Evolutionary conservation across 2,113 vertebrate genomes (phyloP).

Genomic region (Miniopterus natalensis): DNA sequence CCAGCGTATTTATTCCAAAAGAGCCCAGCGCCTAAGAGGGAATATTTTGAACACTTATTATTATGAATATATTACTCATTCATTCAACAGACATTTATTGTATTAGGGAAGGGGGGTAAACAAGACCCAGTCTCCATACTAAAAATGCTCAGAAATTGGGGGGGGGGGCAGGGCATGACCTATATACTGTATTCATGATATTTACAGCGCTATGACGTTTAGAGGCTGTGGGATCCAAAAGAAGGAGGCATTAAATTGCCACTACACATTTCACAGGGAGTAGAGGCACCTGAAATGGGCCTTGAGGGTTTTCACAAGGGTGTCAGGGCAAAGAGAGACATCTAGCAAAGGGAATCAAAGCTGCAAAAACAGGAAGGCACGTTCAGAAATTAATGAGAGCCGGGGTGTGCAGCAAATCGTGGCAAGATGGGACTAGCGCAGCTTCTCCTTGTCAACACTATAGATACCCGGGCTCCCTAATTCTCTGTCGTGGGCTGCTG

Average conservation of each 20-base stretch:
- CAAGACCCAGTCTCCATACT: neutral
- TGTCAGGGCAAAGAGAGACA: neutral
- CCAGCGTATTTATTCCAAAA: neutral
- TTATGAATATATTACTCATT: neutral
- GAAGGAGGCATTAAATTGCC: neutral
- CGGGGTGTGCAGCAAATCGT: fast-evolving
- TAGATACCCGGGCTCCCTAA: too few relatives aligned
- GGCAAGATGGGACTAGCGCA: neutral
- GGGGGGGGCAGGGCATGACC: neutral
- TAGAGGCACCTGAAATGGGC: neutral
- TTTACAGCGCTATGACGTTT: neutral
- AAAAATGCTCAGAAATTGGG: neutral
- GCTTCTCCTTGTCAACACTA: neutral
- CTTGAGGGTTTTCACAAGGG: too few relatives aligned
- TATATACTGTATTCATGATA: neutral
- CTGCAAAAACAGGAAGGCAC: neutral
- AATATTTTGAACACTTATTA: neutral
- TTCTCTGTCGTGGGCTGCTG: too few relatives aligned
- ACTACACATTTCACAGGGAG: neutral
- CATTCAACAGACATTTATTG: neutral
- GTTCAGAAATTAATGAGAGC: neutral
- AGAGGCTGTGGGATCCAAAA: neutral
- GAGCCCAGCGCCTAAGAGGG: neutral
- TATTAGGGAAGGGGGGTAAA: neutral
- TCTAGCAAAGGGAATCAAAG: neutral